phyloP scores from a whole-genome alignment of 2,797 vertebrate genomes.

The Leucoraja ocellata region DNA sequence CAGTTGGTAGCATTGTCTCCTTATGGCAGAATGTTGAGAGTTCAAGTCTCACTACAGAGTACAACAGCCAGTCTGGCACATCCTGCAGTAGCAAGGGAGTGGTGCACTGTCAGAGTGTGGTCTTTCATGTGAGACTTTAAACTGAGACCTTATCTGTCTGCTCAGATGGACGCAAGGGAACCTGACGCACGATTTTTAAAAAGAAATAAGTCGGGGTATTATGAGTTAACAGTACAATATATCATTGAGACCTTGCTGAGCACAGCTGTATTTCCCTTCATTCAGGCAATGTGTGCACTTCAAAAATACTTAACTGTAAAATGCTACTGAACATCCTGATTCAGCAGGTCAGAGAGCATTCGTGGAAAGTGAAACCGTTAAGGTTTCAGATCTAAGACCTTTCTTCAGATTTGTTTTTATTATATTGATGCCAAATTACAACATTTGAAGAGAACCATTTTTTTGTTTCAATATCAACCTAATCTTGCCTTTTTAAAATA shows the following conservation, averaged over 20 bases:
- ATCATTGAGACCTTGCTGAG: not conserved
- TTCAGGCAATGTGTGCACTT: not conserved
- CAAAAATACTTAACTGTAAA: not conserved
- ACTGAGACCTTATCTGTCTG: not conserved
- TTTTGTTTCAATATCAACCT: not conserved
- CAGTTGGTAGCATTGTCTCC: no score
- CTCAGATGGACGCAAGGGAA: not conserved
- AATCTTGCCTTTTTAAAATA: not conserved
- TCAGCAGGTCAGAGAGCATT: not conserved
- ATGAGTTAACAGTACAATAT: not conserved
- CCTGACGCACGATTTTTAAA: no score
- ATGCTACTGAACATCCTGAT: not conserved
- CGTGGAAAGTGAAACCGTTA: not conserved
- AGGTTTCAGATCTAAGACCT: not conserved
- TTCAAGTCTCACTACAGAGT: no score
- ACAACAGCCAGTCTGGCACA: no score
- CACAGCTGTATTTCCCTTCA: not conserved
- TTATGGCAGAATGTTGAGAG: no score
- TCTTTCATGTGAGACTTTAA: not conserved
- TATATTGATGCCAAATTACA: no score
- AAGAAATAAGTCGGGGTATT: no score
- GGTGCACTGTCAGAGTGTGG: not conserved
- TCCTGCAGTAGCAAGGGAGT: no score
- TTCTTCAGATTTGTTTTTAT: not conserved
- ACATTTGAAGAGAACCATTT: no score